phyloP scores from a whole-genome alignment of 2,797 vertebrate species.

The Phrynocephalus guinanensis region DNA sequence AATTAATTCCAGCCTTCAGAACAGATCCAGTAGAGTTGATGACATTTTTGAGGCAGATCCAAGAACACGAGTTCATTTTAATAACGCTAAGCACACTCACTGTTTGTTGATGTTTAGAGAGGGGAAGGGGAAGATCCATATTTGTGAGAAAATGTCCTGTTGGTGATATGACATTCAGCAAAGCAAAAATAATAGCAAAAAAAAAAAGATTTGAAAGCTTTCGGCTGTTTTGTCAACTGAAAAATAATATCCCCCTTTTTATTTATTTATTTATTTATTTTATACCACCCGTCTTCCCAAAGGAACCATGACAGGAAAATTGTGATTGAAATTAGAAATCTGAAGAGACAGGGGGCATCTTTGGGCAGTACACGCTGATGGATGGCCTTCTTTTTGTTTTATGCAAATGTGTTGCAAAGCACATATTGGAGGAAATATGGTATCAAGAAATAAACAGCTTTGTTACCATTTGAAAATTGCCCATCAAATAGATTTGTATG shows the following conservation, averaged over 20 bases:
- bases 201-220: neutral
- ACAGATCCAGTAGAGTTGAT: neutral
- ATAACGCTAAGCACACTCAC: neutral
- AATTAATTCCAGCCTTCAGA: neutral
- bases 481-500: neutral
- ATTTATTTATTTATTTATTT: too few relatives aligned
- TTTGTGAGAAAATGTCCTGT: neutral
- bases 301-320: neutral
- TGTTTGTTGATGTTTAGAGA: neutral
- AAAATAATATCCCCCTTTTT: neutral
- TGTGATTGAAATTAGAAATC: constrained; percentile 7
- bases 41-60: constrained; percentile 12
- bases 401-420: constrained; percentile 19
- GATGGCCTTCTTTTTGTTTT: neutral
- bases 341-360: neutral
- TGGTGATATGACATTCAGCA: neutral
- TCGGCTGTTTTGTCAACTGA: constrained; percentile 21
- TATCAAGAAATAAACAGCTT: neutral
- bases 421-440: constrained; percentile 5
- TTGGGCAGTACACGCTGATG: neutral
- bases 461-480: neutral
- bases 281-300: too few relatives aligned
- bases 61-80: constrained; percentile 12
- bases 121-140: neutral
- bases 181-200: neutral